Percentiles rank a stretch among this genome's conserved stretches.
Conservation (phyloP, 1,140 invertebrate genomes). For the Brachionus paranguensis region DNA sequence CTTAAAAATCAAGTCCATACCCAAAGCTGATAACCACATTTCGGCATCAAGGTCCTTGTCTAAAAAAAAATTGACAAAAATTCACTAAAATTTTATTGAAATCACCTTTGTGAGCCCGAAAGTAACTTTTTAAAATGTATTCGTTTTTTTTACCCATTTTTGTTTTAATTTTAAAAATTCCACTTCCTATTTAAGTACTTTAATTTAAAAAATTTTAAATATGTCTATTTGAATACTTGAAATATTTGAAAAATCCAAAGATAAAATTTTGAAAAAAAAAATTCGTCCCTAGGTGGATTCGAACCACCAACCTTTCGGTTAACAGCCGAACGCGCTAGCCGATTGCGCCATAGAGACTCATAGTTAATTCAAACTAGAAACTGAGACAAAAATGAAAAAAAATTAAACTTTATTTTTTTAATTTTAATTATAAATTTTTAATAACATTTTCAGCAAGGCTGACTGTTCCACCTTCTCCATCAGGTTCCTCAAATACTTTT, state of each 20-base stretch:
- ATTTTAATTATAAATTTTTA: not conserved
- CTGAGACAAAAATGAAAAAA: not conserved
- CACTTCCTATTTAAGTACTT: not conserved
- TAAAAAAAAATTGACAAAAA: not conserved
- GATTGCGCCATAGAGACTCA: not conserved
- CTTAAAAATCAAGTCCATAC: not conserved
- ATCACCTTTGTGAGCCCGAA: not conserved
- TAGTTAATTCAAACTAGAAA: not conserved
- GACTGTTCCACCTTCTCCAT: constrained; percentile 81
- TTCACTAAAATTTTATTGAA: not conserved
- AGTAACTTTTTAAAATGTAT: not conserved
- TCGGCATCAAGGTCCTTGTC: not conserved
- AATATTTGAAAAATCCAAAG: not conserved
- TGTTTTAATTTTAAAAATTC: not conserved
- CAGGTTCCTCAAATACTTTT: constrained; percentile 78
- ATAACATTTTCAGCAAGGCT: constrained; percentile 65
- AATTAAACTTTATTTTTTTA: not conserved
- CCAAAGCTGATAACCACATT: not conserved
- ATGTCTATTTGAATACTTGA: not conserved
- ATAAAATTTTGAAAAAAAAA: not conserved
- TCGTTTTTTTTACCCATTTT: not conserved
- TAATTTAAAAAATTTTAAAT: not conserved
- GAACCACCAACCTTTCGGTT: not conserved
- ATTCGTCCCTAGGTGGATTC: not conserved
- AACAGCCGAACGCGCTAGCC: not conserved